Conservation (phyloP, 2,888 invertebrate genomes). For the Agrochola circellaris region DNA sequence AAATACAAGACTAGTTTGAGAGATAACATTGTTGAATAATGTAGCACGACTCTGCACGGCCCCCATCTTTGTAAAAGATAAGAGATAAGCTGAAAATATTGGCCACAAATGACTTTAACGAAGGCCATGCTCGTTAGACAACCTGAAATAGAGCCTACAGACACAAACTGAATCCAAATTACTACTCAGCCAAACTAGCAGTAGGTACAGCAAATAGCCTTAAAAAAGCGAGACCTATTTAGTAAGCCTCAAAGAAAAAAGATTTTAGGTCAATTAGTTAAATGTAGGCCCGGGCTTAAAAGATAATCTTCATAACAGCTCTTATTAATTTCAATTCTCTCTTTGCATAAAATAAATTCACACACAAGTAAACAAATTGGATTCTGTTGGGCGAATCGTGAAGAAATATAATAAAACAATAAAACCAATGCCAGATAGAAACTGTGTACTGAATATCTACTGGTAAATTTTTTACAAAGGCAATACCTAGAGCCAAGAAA, state of each 20-base stretch:
- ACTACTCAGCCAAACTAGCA: conserved; percentile 4
- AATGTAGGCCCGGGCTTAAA: conserved; percentile 8
- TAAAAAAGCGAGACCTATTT: conserved; percentile 4
- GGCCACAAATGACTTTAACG: conserved; percentile 40
- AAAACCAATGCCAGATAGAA: conserved; percentile 33
- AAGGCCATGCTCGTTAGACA: conserved; percentile 43
- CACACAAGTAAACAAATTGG: conserved; percentile 52
- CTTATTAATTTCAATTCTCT: conserved; percentile 29
- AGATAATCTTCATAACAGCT: conserved; percentile 22
- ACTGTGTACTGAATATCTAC: conserved; percentile 46
- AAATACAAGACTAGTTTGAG: conserved; percentile 26
- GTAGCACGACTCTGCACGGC: conserved; percentile 20
- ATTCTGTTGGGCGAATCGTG: conserved; percentile 31
- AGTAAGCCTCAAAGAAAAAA: conserved; percentile 7
- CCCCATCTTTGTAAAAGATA: conserved; percentile 25
- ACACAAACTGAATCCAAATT: conserved; percentile 45
- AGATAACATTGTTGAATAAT: conserved; percentile 53
- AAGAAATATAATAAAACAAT: conserved; percentile 41
- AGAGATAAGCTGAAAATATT: conserved; percentile 55
- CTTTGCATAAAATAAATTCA: conserved; percentile 31
- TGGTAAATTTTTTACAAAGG: conserved; percentile 50
- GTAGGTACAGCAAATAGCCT: conserved; percentile 6
- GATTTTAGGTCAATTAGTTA: conserved; percentile 30
- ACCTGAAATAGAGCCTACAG: conserved; percentile 25
- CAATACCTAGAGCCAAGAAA: conserved; percentile 44